Conservation (phyloP, 2,888 invertebrate genomes). For the Nowickia ferox region DNA sequence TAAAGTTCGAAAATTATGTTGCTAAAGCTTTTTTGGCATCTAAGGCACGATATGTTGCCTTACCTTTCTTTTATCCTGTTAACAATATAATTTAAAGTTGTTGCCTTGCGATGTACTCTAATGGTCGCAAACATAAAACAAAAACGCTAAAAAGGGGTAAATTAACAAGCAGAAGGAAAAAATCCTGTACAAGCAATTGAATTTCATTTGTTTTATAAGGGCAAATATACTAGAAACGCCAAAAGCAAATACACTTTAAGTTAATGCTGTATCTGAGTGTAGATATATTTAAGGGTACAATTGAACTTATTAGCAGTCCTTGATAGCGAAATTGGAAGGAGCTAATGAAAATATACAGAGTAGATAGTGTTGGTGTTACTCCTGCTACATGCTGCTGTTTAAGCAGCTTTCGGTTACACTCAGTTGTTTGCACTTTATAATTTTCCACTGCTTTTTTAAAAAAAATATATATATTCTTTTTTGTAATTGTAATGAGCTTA, state of each 20-base stretch:
- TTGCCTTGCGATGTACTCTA: conserved; percentile 7
- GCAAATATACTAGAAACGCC: conserved; percentile 6
- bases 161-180: conserved; percentile 33
- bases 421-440: conserved; percentile 1
- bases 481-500: conserved; percentile 58
- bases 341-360: background rate
- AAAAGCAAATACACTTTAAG: background rate
- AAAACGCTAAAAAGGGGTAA: conserved; percentile 38
- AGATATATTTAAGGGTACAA: background rate
- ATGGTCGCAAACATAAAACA: background rate
- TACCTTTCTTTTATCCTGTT: background rate
- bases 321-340: background rate
- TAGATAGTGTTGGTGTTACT: conserved; percentile 23
- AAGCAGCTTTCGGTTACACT: conserved; percentile 22
- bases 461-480: conserved; percentile 13
- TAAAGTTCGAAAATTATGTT: too few species aligned
- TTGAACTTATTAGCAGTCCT: background rate
- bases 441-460: background rate
- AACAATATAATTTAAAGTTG: conserved; percentile 38
- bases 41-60: too few species aligned
- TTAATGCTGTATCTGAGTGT: background rate
- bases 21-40: too few species aligned
- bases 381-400: conserved; percentile 1
- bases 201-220: conserved; percentile 52
- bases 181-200: conserved; percentile 65